Evolutionary conservation across 1,140 invertebrate species (phyloP).

Genomic region (Globodera rostochiensis): DNA sequence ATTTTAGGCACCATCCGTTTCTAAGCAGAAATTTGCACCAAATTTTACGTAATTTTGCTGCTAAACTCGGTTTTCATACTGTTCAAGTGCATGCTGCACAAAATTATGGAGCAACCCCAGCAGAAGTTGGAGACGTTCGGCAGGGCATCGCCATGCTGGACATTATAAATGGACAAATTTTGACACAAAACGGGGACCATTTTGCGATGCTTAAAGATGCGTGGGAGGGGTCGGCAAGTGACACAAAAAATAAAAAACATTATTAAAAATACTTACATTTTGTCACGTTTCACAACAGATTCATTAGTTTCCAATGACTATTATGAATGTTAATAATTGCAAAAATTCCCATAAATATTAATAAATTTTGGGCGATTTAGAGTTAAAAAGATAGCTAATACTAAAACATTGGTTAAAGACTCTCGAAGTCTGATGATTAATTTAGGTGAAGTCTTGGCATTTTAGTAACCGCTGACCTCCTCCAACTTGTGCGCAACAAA

Average conservation of each 20-base stretch:
- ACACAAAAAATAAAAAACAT: not conserved
- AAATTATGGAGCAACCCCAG: not conserved
- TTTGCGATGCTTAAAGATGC: not conserved
- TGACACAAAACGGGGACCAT: not conserved
- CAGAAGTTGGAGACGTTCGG: not conserved
- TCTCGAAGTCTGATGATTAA: too few species aligned
- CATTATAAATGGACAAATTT: not conserved
- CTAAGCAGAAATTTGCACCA: not conserved
- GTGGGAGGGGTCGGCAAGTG: not conserved
- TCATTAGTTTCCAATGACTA: too few species aligned
- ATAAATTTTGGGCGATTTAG: too few species aligned
- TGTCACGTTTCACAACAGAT: too few species aligned
- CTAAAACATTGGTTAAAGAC: too few species aligned
- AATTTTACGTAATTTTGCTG: not conserved
- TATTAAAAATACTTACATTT: too few species aligned
- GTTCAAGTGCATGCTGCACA: not conserved
- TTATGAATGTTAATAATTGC: too few species aligned
- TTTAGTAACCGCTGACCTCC: too few species aligned
- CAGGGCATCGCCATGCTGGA: not conserved
- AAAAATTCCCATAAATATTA: too few species aligned
- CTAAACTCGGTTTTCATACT: not conserved
- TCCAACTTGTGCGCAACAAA: too few species aligned
- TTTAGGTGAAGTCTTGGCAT: too few species aligned
- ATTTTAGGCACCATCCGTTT: not conserved
- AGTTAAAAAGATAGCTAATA: too few species aligned